Base-by-base conservation (phyloP, 1,140 invertebrate species). In the Rhopalosiphum padi region DNA sequence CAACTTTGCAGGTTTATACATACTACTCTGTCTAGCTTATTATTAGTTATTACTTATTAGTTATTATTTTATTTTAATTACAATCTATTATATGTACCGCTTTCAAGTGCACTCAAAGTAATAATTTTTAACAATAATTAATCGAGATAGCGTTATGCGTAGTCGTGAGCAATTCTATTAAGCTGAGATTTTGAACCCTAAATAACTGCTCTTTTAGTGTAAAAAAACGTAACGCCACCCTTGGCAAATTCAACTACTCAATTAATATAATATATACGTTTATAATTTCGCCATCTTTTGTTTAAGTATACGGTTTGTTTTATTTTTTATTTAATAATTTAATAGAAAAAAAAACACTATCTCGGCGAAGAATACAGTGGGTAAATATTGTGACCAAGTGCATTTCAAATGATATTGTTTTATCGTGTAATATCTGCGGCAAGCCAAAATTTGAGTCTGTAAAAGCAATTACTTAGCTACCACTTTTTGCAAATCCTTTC, bases 401-500 rank as follows among this genome's bases (percentile, higher is more conserved):
- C 1, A 89, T 53, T 89, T 89, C 48, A 35, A 89, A 89, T 37
- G n/a, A 89, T 89, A 55, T 89, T 89, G 87, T 89, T 89, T 55
- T 89, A 55, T 89, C 87, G 35, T 55, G 35, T 37, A 87, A 51
- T 87, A 87, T 87, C 86, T 86, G 35, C 35, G 77, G 46, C 21
- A 51, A 22, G 51, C 7, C 35, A 48, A 89, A 89, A 89, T 53
- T 89, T 55, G 48, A 89, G 25, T 89, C 48, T 55, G 87, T 89
- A 89, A 89, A 89, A 89, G 87, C 87, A 89, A 89, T 89, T 89
- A 89, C 48, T 37, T 23, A 41, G 35, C 87, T 55, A 89, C 87
- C 35, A 89, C 87, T 89, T 89, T 89, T 89, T 89, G 48, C n/a
- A 41, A 89, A 89, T 89, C 87, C 87, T 89, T 89, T 55, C n/a